These are phyloP conservation scores for Plectus sambesii DNA, from an alignment of 1,140 invertebrate species.

Conservation along the genomic window DNA sequence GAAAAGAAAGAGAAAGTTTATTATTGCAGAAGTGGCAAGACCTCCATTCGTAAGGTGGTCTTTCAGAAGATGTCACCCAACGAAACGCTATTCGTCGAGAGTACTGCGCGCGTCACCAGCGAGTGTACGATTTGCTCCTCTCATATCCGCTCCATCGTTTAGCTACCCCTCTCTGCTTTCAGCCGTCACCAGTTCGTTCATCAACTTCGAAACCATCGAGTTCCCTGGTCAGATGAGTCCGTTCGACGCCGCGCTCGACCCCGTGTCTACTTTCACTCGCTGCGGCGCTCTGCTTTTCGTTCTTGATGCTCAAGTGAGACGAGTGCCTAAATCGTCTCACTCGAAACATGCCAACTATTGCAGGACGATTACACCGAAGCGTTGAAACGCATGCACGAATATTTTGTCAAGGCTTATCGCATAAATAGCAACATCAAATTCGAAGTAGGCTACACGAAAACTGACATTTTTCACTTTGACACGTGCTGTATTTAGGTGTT, in stretches of 20 bases:
- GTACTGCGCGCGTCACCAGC: slow-evolving; percentile 95
- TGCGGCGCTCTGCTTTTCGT: slow-evolving; percentile 90
- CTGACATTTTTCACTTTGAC: background rate
- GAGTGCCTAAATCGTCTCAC: background rate
- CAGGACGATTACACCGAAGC: slow-evolving; percentile 94
- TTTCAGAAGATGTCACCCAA: slow-evolving; percentile 99
- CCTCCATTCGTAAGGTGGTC: slow-evolving; percentile 99
- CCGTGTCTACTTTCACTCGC: slow-evolving; percentile 76
- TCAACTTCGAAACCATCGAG: slow-evolving; percentile 99
- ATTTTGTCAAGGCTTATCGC: slow-evolving; percentile 85
- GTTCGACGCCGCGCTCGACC: slow-evolving; percentile 88
- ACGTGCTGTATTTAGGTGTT: slow-evolving; percentile 37
- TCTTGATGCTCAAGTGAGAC: slow-evolving; percentile 82
- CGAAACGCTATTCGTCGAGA: slow-evolving; percentile 96
- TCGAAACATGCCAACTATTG: slow-evolving; percentile 36
- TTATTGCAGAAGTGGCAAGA: slow-evolving; percentile 80
- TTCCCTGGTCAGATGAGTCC: slow-evolving; percentile 98
- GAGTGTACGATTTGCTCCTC: slow-evolving; percentile 57
- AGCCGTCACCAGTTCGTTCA: slow-evolving; percentile 84
- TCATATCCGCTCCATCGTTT: slow-evolving; percentile 2
- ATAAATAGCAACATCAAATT: slow-evolving; percentile 93
- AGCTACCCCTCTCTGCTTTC: slow-evolving; percentile 43
- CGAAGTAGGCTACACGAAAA: slow-evolving; percentile 57
- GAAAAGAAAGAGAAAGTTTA: too few species aligned
- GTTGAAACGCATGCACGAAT: slow-evolving; percentile 74